Base-by-base conservation (phyloP, 2,113 vertebrate genomes). In the Phodopus roborovskii region DNA sequence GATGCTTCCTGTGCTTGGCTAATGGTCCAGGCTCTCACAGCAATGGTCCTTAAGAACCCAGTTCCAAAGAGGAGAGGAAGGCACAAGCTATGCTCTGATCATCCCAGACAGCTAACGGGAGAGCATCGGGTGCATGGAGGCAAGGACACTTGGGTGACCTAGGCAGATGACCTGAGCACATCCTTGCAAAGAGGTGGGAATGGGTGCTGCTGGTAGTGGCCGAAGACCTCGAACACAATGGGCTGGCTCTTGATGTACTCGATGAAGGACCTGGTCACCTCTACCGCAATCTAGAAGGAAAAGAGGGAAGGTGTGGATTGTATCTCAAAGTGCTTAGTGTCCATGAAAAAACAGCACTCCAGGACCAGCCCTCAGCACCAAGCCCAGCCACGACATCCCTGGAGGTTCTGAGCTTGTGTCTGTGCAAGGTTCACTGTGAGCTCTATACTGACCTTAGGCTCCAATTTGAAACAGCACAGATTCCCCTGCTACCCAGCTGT, bases 191-290 rank as follows among this genome's bases (percentile, higher is more conserved):
- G 99, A 0, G 99, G 99, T 0, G 99, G 99, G 93, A 99, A 99
- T 6, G 99, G 99, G 97, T 99, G 99, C 94, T 99, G 99, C 98
- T 99, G 99, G 97, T 99, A 99, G 97, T 99, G 99, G 42, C 99
- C 99, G 4, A 99, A 99, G 91, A 99, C 99, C 96, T 99, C 99
- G 42, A 99, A 99, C 91, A 99, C 99, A 16, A 99, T 99, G 0
- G 99, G 99, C 96, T 99, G 99, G 93, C 99, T 99, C 98, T 99
- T 99, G 98, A 99, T 99, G 97, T 99, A 99, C 89, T 99, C 99
- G 0, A 99, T 98, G 82, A 99, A 99, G 73, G 99, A 99, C 96
- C 98, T 99, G 56, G 99, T 99, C 87, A 99, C 99, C 96, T 99
- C 99, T 95, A 99, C 99, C 0, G 99, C 99, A 0, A 99, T 99